Evolutionary conservation across 2,113 vertebrate species (phyloP).

Genomic region (Rutilus rutilus): DNA sequence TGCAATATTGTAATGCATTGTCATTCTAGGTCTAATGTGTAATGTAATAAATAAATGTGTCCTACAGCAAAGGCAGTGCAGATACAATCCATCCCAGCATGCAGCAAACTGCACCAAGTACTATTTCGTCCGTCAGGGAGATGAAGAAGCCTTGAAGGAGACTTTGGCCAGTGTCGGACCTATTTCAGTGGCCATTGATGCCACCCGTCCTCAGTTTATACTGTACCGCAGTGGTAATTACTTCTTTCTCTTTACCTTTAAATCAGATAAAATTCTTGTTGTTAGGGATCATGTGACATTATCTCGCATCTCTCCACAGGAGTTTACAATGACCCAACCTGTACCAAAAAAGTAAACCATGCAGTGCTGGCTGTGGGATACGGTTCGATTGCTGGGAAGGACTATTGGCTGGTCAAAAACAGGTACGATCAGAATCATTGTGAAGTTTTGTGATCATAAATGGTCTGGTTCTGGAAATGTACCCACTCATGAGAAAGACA

Average conservation of each 20-base stretch:
- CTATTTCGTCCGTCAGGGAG: constrained; percentile 58
- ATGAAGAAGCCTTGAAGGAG: constrained; percentile 77
- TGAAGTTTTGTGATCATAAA: neutral
- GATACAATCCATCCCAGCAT: constrained; percentile 70
- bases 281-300: neutral
- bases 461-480: neutral
- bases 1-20: neutral
- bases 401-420: constrained; percentile 96
- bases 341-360: constrained; percentile 81
- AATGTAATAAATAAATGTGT: neutral
- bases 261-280: neutral
- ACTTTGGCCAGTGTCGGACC: constrained; percentile 84
- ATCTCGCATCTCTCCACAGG: constrained; percentile 70
- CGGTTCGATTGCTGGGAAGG: constrained; percentile 77
- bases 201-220: constrained; percentile 73
- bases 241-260: neutral
- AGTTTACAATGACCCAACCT: constrained; percentile 82
- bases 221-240: constrained; percentile 74
- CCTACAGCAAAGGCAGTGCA: constrained; percentile 77
- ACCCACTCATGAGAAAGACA: neutral
- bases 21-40: neutral
- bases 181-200: constrained; percentile 87
- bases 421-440: constrained; percentile 76
- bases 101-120: constrained; percentile 85
- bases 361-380: constrained; percentile 85